Base-by-base conservation (phyloP, 2,888 invertebrate genomes). In the Dexiosoma caninum region DNA sequence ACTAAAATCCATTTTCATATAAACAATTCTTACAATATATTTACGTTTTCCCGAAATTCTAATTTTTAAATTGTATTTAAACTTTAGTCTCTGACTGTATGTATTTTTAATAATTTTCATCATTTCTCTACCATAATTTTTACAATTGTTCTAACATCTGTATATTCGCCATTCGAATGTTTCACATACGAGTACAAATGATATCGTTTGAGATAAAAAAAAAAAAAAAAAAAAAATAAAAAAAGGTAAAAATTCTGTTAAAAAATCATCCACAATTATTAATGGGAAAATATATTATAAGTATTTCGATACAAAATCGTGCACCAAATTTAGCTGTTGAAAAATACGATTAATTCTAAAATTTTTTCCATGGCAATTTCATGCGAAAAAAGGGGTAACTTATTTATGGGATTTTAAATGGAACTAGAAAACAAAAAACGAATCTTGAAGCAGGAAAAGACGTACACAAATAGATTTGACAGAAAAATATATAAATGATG, bases 401-500 rank as follows among this genome's bases (percentile, higher is more conserved):
- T 21, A 23, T 53, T 51, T 42, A 27, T 37, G 74, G 64, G 16
- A 66, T 66, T 46, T 23, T 27, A 57, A 69, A 70, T 35, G 16
- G 27, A 49, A 49, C 23, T n/a, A n/a, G 19, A 9, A 67, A 53
- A 40, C 66, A 76, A 35, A 49, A 49, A 19, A 23, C 27, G 27
- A 5, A 53, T 35, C 12, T 51, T 64, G 19, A 62, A 80, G 76
- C 80, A 67, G 80, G 76, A 80, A 80, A 80, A 80, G 76, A 80
- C 80, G 70, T 42, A 46, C 79, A 70, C 37, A 72, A 57, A 40
- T 23, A 51, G 16, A 60, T 72, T 72, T 59, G 30, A 40, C 16
- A 37, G n/a, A 59, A 27, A 59, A 72, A 4, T 51, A 16, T 40
- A 42, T n/a, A 40, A 21, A 44, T 30, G 51, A 62, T 79, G 69